phyloP scores from a whole-genome alignment of 2,888 invertebrate genomes.

The Protophormia terraenovae region DNA sequence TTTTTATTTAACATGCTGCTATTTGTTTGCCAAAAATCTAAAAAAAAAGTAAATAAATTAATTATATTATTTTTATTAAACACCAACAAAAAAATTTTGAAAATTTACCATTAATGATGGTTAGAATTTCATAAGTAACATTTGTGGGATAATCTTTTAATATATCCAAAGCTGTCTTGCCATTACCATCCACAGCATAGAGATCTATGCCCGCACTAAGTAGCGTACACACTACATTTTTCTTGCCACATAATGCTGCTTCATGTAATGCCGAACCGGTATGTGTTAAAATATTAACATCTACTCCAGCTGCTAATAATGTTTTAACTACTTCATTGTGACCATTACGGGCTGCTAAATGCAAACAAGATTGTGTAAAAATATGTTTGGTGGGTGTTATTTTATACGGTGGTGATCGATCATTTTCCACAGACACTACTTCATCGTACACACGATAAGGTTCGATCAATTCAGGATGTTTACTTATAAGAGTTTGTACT shows the following conservation, averaged over 20 bases:
- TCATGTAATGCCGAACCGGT: constrained; percentile 96
- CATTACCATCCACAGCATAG: constrained; percentile 88
- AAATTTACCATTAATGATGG: constrained; percentile 85
- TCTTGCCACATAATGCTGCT: constrained; percentile 94
- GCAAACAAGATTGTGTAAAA: constrained; percentile 91
- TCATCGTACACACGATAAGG: constrained; percentile 82
- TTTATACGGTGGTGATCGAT: constrained; percentile 68
- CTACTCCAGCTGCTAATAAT: constrained; percentile 91
- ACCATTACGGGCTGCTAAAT: constrained; percentile 95
- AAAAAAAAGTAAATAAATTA: constrained; percentile 54
- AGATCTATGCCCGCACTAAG: constrained; percentile 91
- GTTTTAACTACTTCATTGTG: constrained; percentile 92
- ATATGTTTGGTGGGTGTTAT: constrained; percentile 74
- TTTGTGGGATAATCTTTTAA: constrained; percentile 92
- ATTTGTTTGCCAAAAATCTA: constrained; percentile 68
- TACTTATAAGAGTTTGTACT: constrained; percentile 91
- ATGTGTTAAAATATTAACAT: constrained; percentile 92
- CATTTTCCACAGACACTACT: constrained; percentile 46
- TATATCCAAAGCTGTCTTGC: constrained; percentile 92
- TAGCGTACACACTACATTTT: constrained; percentile 91
- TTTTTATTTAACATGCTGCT: constrained; percentile 49
- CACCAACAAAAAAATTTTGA: background rate
- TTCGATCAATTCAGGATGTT: constrained; percentile 90
- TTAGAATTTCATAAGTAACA: constrained; percentile 91
- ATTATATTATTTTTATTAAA: background rate